Percentiles rank a stretch among this genome's conserved stretches.
Evolutionary conservation across 2,113 vertebrate genomes (phyloP).

Genomic region (Marmota flaviventris): DNA sequence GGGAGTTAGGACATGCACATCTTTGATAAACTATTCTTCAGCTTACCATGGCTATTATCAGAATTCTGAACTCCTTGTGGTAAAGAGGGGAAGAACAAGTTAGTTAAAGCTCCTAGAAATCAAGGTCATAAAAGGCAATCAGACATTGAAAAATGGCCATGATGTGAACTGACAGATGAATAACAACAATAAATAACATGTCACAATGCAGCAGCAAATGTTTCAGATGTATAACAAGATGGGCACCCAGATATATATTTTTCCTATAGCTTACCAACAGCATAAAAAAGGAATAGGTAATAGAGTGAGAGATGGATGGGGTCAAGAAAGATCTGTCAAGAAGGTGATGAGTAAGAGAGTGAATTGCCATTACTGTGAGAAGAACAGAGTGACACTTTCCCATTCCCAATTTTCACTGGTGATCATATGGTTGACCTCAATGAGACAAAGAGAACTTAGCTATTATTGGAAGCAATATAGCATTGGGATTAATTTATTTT

Average conservation of each 20-base stretch:
- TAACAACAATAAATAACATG: conserved; percentile 45
- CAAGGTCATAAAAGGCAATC: conserved; percentile 48
- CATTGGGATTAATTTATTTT: conserved; percentile 18
- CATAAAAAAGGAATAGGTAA: background rate
- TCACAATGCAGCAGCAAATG: background rate
- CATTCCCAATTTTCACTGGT: conserved; percentile 38
- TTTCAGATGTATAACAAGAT: background rate
- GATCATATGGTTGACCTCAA: conserved; percentile 55
- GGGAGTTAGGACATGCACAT: background rate
- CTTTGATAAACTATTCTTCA: background rate
- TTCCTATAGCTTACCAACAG: background rate
- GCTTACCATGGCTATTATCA: background rate
- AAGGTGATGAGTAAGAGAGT: conserved; percentile 31
- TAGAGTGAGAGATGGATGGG: conserved; percentile 37
- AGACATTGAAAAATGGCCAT: conserved; percentile 29
- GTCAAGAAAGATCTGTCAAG: background rate
- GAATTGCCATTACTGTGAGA: background rate
- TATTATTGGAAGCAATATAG: background rate
- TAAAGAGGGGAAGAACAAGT: background rate
- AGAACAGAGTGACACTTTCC: background rate
- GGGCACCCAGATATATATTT: background rate
- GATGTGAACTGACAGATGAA: conserved; percentile 40
- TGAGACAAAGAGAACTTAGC: background rate
- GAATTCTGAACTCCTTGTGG: conserved; percentile 30
- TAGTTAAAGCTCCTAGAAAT: background rate